A percentile compares a stretch with the other conserved stretches of the same genome.
Conservation (phyloP, 30 jellyfish, hydroid and myxozoan species). For the Catostylus mosaicus region DNA sequence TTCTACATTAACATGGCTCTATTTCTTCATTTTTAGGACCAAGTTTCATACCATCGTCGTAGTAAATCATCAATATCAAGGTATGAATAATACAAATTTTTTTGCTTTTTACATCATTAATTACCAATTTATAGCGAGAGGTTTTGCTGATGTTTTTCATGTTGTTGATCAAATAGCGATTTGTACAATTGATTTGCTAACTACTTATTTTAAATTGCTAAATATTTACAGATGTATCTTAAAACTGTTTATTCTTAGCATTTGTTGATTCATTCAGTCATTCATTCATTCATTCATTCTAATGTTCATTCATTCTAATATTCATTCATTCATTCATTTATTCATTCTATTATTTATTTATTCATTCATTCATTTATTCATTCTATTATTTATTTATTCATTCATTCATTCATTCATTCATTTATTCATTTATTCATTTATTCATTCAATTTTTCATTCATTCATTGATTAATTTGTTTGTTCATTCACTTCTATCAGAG, state of each 20-base stretch:
- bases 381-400: background rate
- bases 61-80: constrained; percentile 71
- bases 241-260: too few relatives aligned
- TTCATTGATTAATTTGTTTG: background rate
- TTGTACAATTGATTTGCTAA: background rate
- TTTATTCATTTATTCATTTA: background rate
- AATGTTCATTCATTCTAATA: background rate
- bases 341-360: background rate
- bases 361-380: background rate
- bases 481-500: constrained; percentile 56
- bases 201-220: background rate
- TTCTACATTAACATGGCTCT: too few relatives aligned
- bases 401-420: background rate
- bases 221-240: too few relatives aligned
- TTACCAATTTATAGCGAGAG: too few relatives aligned
- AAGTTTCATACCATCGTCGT: constrained; percentile 77
- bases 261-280: too few relatives aligned
- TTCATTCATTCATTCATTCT: background rate
- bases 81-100: too few relatives aligned
- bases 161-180: too few relatives aligned
- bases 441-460: background rate
- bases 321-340: background rate
- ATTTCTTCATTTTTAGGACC: too few relatives aligned
- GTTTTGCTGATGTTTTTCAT: too few relatives aligned
- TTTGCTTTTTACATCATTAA: too few relatives aligned